phyloP scores from a whole-genome alignment of 1,140 invertebrate genomes.

The Littorina saxatilis region DNA sequence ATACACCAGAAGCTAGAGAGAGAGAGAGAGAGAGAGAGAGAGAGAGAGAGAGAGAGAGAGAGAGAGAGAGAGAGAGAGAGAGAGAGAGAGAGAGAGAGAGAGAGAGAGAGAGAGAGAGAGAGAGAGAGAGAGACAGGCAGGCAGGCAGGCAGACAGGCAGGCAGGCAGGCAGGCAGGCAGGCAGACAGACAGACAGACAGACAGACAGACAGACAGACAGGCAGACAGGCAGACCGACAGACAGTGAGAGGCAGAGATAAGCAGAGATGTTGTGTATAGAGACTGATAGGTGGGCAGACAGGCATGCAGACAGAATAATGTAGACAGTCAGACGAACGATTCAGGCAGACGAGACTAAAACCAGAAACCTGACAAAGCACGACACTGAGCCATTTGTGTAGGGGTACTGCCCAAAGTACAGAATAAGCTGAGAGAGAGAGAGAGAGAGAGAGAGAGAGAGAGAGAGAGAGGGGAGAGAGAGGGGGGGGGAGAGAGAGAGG shows the following conservation, averaged over 20 bases:
- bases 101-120: not conserved
- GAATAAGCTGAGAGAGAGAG: no score
- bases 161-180: no score
- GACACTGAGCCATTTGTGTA: no score
- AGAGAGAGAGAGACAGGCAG: not conserved
- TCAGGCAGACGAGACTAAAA: not conserved
- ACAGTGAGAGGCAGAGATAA: not conserved
- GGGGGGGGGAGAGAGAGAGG: no score
- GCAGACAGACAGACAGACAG: no score
- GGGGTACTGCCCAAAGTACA: no score
- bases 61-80: not conserved
- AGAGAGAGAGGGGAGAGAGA: no score
- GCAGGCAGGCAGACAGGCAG: no score
- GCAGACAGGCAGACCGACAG: no score
- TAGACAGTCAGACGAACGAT: not conserved
- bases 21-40: constrained; percentile 20
- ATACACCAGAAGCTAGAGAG: no score
- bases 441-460: no score
- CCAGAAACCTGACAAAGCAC: not conserved
- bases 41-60: constrained; percentile 4
- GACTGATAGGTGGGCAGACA: not conserved
- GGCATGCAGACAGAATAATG: not conserved
- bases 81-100: not conserved
- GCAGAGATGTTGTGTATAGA: not conserved
- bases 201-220: no score